A percentile compares a stretch with the other conserved stretches of the same genome.
phyloP scores from a whole-genome alignment of 1,140 invertebrate species.

The Platorchestia sp. region DNA sequence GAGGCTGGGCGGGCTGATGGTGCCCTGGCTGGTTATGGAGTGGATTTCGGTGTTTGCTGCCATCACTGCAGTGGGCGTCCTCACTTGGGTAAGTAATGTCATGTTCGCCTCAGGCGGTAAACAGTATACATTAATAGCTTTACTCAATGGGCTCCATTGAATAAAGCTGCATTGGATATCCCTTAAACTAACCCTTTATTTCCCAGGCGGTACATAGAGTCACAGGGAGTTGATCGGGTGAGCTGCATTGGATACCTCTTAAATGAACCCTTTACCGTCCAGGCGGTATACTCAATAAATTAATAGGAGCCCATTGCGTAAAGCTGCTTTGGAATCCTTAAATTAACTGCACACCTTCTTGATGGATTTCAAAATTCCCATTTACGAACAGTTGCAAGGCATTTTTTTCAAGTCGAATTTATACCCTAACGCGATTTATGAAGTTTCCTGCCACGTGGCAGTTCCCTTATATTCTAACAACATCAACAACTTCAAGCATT shows the following conservation, averaged over 20 bases:
- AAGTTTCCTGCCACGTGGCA: too few species aligned
- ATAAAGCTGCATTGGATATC: not conserved
- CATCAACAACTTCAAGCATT: too few species aligned
- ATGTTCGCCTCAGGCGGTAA: not conserved
- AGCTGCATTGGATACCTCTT: too few species aligned
- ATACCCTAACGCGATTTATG: too few species aligned
- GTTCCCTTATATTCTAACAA: too few species aligned
- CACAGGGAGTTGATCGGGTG: too few species aligned
- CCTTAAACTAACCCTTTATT: not conserved
- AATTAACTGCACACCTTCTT: too few species aligned
- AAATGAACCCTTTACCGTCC: too few species aligned
- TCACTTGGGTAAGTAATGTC: constrained; percentile 1
- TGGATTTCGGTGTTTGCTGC: not conserved
- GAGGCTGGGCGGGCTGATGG: constrained; percentile 2
- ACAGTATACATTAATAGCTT: not conserved
- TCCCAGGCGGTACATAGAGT: not conserved
- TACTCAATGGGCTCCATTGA: not conserved
- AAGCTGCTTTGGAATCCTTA: not conserved
- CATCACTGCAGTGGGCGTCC: constrained; percentile 20
- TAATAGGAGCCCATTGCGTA: not conserved
- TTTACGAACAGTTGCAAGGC: too few species aligned
- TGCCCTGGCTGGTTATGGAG: constrained; percentile 27
- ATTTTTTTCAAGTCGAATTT: too few species aligned
- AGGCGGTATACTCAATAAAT: too few species aligned
- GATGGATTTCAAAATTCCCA: too few species aligned